Conservation (phyloP, 2,888 invertebrate species). For the Chloroclysta siterata region DNA sequence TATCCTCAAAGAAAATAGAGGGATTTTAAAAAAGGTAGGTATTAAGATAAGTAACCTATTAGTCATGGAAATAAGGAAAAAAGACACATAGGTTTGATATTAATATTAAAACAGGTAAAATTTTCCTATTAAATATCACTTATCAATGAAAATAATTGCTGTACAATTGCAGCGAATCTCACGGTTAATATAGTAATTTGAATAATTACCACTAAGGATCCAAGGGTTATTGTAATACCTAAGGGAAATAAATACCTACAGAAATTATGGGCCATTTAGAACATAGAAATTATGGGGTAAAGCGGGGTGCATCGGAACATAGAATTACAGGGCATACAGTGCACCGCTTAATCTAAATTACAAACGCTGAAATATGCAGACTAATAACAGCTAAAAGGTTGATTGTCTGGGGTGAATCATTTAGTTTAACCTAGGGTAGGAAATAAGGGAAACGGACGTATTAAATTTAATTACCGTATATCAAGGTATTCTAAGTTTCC, state of each 20-base stretch:
- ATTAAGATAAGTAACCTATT: too few species aligned
- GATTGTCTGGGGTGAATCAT: slow-evolving; percentile 36
- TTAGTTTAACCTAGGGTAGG: slow-evolving; percentile 26
- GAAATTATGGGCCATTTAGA: slow-evolving; percentile 25
- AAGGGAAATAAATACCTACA: slow-evolving; percentile 17
- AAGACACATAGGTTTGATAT: too few species aligned
- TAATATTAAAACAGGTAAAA: too few species aligned
- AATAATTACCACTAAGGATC: slow-evolving; percentile 28
- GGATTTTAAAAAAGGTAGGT: too few species aligned
- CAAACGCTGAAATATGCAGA: slow-evolving; percentile 40
- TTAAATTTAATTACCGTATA: slow-evolving; percentile 13
- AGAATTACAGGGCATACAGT: slow-evolving; percentile 25
- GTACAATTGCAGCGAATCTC: neutral
- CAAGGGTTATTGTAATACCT: slow-evolving; percentile 30
- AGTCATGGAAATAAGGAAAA: too few species aligned
- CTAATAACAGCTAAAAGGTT: slow-evolving; percentile 31
- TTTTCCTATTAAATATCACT: neutral
- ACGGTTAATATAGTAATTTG: neutral
- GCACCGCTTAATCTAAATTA: slow-evolving; percentile 39
- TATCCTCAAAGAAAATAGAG: neutral
- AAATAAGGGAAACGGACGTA: slow-evolving; percentile 18
- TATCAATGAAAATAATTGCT: neutral
- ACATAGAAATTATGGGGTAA: slow-evolving; percentile 26
- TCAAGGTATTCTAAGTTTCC: slow-evolving; percentile 3
- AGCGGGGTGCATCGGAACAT: slow-evolving; percentile 30